Percentiles rank a stretch among this genome's conserved stretches.
phyloP scores from a whole-genome alignment of 2,113 vertebrate genomes.

The Zeus faber region DNA sequence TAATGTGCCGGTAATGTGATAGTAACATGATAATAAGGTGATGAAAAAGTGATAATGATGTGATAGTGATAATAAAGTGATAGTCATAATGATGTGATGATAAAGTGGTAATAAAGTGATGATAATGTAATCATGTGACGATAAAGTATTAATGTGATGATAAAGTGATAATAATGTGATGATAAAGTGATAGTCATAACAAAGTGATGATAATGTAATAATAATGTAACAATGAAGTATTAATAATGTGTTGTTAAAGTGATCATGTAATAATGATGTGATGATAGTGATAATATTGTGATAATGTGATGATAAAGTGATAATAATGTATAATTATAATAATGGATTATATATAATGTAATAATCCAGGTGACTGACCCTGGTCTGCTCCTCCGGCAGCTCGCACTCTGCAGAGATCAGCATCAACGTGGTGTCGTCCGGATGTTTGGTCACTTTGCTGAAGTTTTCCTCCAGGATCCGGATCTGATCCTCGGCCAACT shows the following conservation, averaged over 20 bases:
- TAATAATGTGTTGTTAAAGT: no score
- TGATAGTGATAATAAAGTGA: no score
- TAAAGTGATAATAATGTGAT: no score
- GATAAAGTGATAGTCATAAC: no score
- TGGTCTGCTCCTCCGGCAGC: slow-evolving; percentile 63
- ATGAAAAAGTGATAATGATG: no score
- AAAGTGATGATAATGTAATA: no score
- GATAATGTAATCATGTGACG: not conserved
- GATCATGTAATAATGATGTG: no score
- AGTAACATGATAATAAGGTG: no score
- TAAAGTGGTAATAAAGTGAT: not conserved
- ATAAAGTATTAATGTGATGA: not conserved
- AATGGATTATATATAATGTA: not conserved
- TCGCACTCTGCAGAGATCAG: slow-evolving; percentile 75
- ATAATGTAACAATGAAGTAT: no score
- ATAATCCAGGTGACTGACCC: slow-evolving; percentile 47
- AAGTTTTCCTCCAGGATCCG: slow-evolving; percentile 73
- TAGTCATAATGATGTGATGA: no score
- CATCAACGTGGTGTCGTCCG: slow-evolving; percentile 66
- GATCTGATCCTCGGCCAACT: slow-evolving; percentile 68
- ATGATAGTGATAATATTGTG: not conserved
- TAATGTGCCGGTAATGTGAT: no score
- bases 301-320: not conserved
- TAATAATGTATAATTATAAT: not conserved
- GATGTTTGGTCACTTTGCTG: slow-evolving; percentile 52